Evolutionary conservation across 2,888 invertebrate species (phyloP).

Genomic region (Rapana venosa): DNA sequence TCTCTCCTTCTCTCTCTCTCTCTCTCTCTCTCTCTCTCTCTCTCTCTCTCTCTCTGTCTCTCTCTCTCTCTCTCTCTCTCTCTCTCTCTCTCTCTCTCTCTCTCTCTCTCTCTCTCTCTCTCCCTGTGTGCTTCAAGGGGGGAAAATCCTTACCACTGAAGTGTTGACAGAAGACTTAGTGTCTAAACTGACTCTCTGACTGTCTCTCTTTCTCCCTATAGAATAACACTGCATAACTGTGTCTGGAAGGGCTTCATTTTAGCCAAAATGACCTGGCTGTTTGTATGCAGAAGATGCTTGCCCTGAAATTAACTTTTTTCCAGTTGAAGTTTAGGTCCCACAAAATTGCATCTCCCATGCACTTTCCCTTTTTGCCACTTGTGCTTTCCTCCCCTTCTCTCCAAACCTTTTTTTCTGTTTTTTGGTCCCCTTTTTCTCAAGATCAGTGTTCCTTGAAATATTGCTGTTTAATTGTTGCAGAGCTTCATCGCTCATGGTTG

Average conservation of each 20-base stretch:
- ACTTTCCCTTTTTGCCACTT: neutral
- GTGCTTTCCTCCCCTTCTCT: neutral
- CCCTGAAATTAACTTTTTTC: conserved; percentile 26
- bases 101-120: too few relatives aligned
- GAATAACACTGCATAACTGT: neutral
- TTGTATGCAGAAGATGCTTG: conserved; percentile 30
- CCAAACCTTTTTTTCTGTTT: neutral
- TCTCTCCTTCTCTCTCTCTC: neutral
- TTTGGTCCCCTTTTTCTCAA: neutral
- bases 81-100: neutral
- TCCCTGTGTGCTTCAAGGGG: too few relatives aligned
- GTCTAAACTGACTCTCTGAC: too few relatives aligned
- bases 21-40: neutral
- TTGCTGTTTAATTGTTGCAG: neutral
- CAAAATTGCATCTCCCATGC: neutral
- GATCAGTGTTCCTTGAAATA: neutral
- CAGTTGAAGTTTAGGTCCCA: conserved; percentile 26
- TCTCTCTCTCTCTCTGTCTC: neutral
- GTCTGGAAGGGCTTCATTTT: neutral
- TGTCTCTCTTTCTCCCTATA: too few relatives aligned
- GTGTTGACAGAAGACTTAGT: too few relatives aligned
- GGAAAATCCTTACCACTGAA: too few relatives aligned
- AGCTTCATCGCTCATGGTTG: neutral
- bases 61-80: neutral
- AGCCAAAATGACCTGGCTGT: neutral